phyloP scores from a whole-genome alignment of 2,797 vertebrate genomes.

The Melanotaenia pygmaea region DNA sequence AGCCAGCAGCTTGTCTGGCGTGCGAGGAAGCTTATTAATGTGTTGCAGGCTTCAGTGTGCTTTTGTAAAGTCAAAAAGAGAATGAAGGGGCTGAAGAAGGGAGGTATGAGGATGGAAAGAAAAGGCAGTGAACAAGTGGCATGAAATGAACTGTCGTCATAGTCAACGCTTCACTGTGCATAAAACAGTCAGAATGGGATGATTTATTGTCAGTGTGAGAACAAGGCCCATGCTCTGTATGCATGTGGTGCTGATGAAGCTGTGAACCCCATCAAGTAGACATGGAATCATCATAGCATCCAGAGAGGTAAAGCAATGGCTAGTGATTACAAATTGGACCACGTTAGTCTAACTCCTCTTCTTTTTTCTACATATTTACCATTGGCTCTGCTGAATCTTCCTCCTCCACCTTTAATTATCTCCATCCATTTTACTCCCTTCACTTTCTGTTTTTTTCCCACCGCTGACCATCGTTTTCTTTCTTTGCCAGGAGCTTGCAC shows the following conservation, averaged over 20 bases:
- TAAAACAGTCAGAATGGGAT: slow-evolving; percentile 67
- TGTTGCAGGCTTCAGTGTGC: slow-evolving; percentile 55
- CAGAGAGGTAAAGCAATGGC: slow-evolving; percentile 11
- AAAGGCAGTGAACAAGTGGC: slow-evolving; percentile 62
- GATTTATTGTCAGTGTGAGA: slow-evolving; percentile 70
- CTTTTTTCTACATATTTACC: background rate
- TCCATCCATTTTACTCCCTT: slow-evolving; percentile 21
- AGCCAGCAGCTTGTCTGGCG: slow-evolving; percentile 35
- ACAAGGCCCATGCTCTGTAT: slow-evolving; percentile 52
- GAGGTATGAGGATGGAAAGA: background rate
- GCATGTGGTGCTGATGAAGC: slow-evolving; percentile 60
- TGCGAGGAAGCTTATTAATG: slow-evolving; percentile 64
- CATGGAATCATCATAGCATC: slow-evolving; percentile 42
- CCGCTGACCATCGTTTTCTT: slow-evolving; percentile 21
- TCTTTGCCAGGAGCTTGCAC: slow-evolving; percentile 23
- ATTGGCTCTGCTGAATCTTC: slow-evolving; percentile 1
- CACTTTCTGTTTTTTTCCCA: slow-evolving; percentile 25
- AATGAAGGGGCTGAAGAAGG: slow-evolving; percentile 27
- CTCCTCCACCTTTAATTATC: slow-evolving; percentile 13
- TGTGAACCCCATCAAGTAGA: slow-evolving; percentile 28
- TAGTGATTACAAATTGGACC: slow-evolving; percentile 44
- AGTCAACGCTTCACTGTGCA: slow-evolving; percentile 62
- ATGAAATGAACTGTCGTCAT: slow-evolving; percentile 77
- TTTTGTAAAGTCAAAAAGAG: slow-evolving; percentile 51
- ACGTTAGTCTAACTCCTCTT: background rate